Evolutionary conservation across 2,797 vertebrate species (phyloP).

Genomic region (Lutjanus campechanus): DNA sequence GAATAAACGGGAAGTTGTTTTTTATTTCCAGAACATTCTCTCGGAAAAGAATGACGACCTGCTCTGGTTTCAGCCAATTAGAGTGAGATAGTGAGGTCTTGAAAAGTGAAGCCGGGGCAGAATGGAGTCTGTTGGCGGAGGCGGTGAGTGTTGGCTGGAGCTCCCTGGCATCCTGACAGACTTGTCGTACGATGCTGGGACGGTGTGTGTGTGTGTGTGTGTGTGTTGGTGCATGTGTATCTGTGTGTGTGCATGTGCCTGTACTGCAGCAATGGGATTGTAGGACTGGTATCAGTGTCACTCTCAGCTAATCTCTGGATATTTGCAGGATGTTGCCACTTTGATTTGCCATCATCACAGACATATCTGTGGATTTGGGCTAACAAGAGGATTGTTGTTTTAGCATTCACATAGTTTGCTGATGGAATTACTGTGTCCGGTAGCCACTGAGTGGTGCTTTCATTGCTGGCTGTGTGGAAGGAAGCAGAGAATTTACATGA

Average conservation of each 20-base stretch:
- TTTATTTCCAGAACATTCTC: conserved; percentile 70
- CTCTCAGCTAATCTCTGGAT: conserved; percentile 77
- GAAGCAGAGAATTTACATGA: conserved; percentile 31
- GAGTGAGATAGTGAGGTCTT: conserved; percentile 80
- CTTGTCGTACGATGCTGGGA: conserved; percentile 60
- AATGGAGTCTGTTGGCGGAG: conserved; percentile 77
- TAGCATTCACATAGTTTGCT: conserved; percentile 54
- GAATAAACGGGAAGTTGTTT: conserved; percentile 61
- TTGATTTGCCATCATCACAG: conserved; percentile 71
- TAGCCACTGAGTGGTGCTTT: conserved; percentile 55
- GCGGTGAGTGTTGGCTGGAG: conserved; percentile 74
- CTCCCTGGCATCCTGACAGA: conserved; percentile 77
- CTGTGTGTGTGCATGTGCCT: conserved; percentile 5
- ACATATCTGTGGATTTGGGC: conserved; percentile 68
- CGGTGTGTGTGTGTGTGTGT: conserved; percentile 18
- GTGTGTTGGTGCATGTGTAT: neutral
- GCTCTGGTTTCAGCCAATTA: conserved; percentile 85
- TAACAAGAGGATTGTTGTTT: conserved; percentile 79
- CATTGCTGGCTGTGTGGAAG: conserved; percentile 30
- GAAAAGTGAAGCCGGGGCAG: conserved; percentile 75
- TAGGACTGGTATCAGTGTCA: conserved; percentile 73
- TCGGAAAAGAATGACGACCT: conserved; percentile 63
- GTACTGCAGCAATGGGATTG: conserved; percentile 49
- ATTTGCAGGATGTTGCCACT: conserved; percentile 76
- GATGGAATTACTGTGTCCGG: conserved; percentile 65